Percentiles rank a stretch among this genome's conserved stretches.
Conservation (phyloP, 2,888 invertebrate species). For the Polymixis lichenea region DNA sequence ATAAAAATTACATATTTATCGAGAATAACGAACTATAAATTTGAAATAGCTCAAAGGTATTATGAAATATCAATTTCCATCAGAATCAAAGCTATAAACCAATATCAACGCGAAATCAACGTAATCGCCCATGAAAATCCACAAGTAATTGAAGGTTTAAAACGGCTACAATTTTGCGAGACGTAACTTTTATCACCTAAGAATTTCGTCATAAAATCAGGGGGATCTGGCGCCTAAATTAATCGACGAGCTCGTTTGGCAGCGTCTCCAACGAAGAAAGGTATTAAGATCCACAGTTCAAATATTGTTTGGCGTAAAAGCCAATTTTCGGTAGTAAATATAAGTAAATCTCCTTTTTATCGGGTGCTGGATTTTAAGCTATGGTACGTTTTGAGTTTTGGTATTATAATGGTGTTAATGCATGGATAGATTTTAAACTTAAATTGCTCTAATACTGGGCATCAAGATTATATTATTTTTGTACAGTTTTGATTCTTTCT, state of each 20-base stretch:
- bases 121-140: constrained; percentile 53
- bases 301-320: constrained; percentile 61
- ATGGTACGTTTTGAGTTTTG: constrained; percentile 38
- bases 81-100: constrained; percentile 42
- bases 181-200: constrained; percentile 70
- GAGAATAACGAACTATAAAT: constrained; percentile 2
- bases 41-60: constrained; percentile 33
- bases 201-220: constrained; percentile 71
- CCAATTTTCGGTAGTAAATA: constrained; percentile 60
- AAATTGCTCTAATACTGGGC: not conserved
- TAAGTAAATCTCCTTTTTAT: constrained; percentile 51
- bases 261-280: constrained; percentile 56
- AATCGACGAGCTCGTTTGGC: constrained; percentile 71
- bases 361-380: constrained; percentile 41
- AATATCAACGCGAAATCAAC: constrained; percentile 47
- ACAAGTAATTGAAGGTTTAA: constrained; percentile 67
- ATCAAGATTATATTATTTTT: not conserved
- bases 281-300: constrained; percentile 54
- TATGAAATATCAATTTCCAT: constrained; percentile 48
- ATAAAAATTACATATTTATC: constrained; percentile 4
- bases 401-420: constrained; percentile 17
- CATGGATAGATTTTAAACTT: not conserved
- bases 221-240: constrained; percentile 64
- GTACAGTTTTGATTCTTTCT: not conserved
- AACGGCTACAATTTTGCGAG: constrained; percentile 66